These are phyloP conservation scores for Gobiocypris rarus DNA, from an alignment of 2,113 vertebrate species.

Conservation along the genomic window DNA sequence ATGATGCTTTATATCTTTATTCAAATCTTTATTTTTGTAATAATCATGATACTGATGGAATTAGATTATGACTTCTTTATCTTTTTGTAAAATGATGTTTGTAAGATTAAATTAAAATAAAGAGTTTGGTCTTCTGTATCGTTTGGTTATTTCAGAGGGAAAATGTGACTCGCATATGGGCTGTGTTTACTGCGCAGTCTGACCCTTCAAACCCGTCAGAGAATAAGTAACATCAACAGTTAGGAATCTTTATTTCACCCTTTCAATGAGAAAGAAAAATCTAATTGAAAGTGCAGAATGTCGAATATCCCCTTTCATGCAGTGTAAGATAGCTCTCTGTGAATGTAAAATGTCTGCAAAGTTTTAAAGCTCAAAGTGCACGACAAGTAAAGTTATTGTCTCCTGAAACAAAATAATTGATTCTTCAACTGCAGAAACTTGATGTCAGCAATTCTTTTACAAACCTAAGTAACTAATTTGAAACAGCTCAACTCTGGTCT, in stretches of 20 bases:
- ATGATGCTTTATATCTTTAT: neutral
- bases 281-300: no score
- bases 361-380: no score
- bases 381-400: no score
- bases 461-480: no score
- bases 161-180: neutral
- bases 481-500: no score
- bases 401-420: no score
- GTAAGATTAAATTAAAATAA: neutral
- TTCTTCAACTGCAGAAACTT: no score
- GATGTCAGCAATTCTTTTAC: no score
- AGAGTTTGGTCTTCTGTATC: neutral
- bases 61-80: neutral
- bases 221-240: neutral
- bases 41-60: neutral
- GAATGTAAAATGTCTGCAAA: no score
- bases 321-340: no score
- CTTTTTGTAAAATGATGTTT: neutral
- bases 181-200: neutral
- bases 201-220: neutral
- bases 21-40: neutral
- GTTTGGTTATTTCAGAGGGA: conserved; percentile 4
- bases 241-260: neutral
- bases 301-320: no score
- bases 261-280: neutral